These are phyloP conservation scores for Sylvilagus floridanus DNA, from an alignment of 2,797 vertebrate genomes.

Conservation along the genomic window DNA sequence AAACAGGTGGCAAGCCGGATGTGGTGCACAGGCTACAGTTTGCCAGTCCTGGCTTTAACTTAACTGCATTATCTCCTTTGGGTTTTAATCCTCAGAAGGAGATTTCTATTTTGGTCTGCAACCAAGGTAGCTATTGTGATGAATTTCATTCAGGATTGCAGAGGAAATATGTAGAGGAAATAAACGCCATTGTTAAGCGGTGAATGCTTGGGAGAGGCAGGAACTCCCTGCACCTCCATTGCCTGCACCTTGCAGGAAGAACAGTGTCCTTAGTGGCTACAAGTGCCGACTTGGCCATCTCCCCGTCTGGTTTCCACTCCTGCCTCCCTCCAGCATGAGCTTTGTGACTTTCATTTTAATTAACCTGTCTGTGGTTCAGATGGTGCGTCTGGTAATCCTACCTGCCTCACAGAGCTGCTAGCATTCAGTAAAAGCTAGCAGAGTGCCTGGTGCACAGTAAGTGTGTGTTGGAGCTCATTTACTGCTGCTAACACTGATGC, in stretches of 20 bases:
- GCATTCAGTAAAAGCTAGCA: not conserved
- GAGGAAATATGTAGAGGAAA: constrained; percentile 60
- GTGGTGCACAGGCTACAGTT: not conserved
- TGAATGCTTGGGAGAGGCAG: not conserved
- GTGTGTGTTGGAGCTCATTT: rapidly evolving
- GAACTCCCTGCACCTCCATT: not conserved
- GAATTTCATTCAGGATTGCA: constrained; percentile 58
- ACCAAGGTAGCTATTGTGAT: constrained; percentile 59
- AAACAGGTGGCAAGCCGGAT: constrained; percentile 36
- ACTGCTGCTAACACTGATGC: not conserved
- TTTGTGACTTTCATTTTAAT: not conserved
- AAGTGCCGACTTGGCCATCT: not conserved
- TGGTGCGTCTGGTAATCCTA: not conserved
- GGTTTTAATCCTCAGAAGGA: constrained; percentile 6
- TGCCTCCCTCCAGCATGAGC: not conserved
- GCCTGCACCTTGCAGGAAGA: not conserved
- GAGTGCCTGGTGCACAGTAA: not conserved
- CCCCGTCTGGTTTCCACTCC: not conserved
- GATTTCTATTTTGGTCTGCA: constrained; percentile 49
- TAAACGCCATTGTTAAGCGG: constrained; percentile 19
- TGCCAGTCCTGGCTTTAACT: not conserved
- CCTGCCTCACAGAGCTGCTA: not conserved
- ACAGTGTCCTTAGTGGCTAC: rapidly evolving
- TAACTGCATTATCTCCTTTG: not conserved
- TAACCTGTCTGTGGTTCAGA: not conserved